Evolutionary conservation across 1,140 invertebrate species (phyloP), one percentile per base, ranked within the genome.

Genomic region (Zaprionus taronus): DNA sequence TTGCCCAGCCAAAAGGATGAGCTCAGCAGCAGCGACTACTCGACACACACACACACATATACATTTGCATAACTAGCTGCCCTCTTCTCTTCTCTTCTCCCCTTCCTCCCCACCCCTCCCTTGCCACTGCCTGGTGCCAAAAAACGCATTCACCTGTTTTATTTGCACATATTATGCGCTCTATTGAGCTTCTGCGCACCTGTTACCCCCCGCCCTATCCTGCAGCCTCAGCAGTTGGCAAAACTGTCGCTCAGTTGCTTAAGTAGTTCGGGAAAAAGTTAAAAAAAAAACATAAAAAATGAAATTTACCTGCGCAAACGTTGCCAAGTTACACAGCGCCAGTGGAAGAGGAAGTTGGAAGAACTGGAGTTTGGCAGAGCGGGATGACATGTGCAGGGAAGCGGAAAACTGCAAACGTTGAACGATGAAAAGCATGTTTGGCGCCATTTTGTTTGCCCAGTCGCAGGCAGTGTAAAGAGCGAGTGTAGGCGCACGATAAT

Each of bases 101-200:
- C 14, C 15, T 6, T 5, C 15, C 14, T 26, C 20, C 47, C 14
- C 22, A 1, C 31, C 7, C 7, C 20, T 31, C 2, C 28, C 28
- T 31, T 31, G 5, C 55, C 26, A 5, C 55, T 44, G 12, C 26
- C 55, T 44, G 24, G 14, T 55, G 68, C 47, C 77, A 26, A 66
- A 67, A 65, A 61, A 72, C 63, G 71, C 81, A 81, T 74, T 66
- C 85, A 90, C 84, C 84, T 89, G 76, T 90, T 81, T 90, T 84
- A 89, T 89, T 89, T 89, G 81, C 79, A 61, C 77, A 81, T 72
- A 89, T 89, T 90, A 89, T 89, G 66, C 84, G 80, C 85, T 89
- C 84, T 79, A 89, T 89, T 90, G 85, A 78, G 58, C 83, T 41
- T 38, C 57, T 56, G 75, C 71, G 65, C 75, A 24, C 47, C 47